Percentiles rank a stretch among this genome's conserved stretches.
phyloP scores from a whole-genome alignment of 1,140 invertebrate genomes.

The Spodoptera frugiperda region DNA sequence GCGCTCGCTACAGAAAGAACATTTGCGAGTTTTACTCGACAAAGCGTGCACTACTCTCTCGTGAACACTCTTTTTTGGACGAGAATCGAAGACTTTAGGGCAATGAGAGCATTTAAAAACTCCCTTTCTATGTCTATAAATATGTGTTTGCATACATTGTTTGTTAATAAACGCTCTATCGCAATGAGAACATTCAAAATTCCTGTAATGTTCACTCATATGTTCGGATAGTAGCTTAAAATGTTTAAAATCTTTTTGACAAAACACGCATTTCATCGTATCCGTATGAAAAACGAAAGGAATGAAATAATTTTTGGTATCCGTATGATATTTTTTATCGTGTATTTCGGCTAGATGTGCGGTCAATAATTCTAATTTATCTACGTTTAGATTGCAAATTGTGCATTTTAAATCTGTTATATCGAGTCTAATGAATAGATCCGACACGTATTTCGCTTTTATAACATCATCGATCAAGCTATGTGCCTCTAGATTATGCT shows the following conservation, averaged over 20 bases:
- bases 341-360: constrained; percentile 53
- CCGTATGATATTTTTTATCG: constrained; percentile 50
- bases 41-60: constrained; percentile 30
- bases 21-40: constrained; percentile 47
- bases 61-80: constrained; percentile 18
- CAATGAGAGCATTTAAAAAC: constrained; percentile 47
- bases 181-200: constrained; percentile 62
- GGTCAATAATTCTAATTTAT: constrained; percentile 50
- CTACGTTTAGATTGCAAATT: constrained; percentile 50
- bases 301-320: constrained; percentile 60
- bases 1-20: constrained; percentile 53
- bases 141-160: constrained; percentile 44
- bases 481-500: constrained; percentile 51
- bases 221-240: constrained; percentile 63
- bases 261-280: constrained; percentile 53
- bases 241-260: constrained; percentile 51
- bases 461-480: neutral
- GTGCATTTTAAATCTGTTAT: constrained; percentile 59
- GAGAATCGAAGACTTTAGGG: constrained; percentile 41
- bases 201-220: constrained; percentile 62
- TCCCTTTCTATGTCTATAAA: constrained; percentile 39
- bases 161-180: constrained; percentile 56
- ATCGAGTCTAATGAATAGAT: constrained; percentile 55
- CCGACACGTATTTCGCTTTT: constrained; percentile 41
- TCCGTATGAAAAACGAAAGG: constrained; percentile 62